Evolutionary conservation across 2,888 invertebrate species (phyloP).

Genomic region (Microdon myrmicae): DNA sequence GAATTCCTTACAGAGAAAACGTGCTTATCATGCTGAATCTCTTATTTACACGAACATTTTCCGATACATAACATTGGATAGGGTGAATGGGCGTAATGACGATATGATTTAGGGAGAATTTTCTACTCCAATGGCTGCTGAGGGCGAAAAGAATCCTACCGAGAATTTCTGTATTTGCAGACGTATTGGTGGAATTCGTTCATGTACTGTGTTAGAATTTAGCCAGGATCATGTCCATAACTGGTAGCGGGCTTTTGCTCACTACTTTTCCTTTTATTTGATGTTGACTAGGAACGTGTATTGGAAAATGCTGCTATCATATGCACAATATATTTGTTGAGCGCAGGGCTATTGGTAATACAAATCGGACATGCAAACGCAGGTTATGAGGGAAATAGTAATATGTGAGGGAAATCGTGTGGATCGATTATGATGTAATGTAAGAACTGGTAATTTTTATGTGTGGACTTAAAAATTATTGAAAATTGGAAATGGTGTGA

Average conservation of each 20-base stretch:
- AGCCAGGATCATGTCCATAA: constrained; percentile 25
- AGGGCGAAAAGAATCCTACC: not conserved
- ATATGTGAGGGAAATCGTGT: not conserved
- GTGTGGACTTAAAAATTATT: too few relatives aligned
- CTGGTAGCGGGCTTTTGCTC: constrained; percentile 24
- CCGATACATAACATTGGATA: constrained; percentile 5
- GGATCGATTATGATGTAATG: too few relatives aligned
- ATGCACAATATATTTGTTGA: constrained; percentile 3
- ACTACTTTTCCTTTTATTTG: constrained; percentile 4
- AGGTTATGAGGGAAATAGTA: constrained; percentile 2
- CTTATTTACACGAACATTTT: constrained; percentile 43
- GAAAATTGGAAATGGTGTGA: too few relatives aligned
- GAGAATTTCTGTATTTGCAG: constrained; percentile 30
- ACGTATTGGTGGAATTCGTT: constrained; percentile 27
- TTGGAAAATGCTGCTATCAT: constrained; percentile 3
- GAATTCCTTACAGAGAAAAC: constrained; percentile 11
- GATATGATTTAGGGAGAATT: constrained; percentile 7
- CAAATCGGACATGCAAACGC: constrained; percentile 5
- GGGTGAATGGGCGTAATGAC: constrained; percentile 7
- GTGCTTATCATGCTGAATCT: constrained; percentile 39
- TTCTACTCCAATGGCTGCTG: not conserved
- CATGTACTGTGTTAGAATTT: constrained; percentile 15
- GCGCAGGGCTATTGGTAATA: constrained; percentile 7
- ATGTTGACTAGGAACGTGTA: not conserved
- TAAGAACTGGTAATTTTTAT: too few relatives aligned